A percentile compares a stretch with the other conserved stretches of the same genome.
Conservation (phyloP, 2,797 vertebrate species). For the Masticophis lateralis region DNA sequence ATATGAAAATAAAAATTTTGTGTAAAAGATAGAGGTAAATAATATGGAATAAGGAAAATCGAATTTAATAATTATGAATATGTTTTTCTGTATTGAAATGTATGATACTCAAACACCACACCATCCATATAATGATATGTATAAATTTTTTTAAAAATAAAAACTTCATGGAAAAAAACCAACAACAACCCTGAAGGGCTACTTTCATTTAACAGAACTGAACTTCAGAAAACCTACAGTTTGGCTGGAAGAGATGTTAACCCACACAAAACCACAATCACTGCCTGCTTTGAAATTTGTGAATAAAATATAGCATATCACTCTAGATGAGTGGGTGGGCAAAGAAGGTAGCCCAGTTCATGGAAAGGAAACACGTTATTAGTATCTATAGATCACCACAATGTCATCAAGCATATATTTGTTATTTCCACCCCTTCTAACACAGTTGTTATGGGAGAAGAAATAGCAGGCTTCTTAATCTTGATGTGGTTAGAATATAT, state of each 20-base stretch:
- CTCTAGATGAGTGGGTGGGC: constrained; percentile 30
- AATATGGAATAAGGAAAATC: no score
- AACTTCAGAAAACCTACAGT: neutral
- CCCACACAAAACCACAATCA: neutral
- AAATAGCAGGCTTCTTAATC: constrained; percentile 6
- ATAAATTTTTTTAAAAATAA: no score
- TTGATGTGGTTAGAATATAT: neutral
- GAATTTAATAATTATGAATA: no score
- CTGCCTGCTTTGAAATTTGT: constrained; percentile 8
- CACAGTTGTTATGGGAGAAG: constrained; percentile 1
- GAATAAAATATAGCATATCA: constrained; percentile 8
- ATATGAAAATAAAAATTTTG: no score
- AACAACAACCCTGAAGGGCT: neutral
- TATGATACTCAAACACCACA: no score
- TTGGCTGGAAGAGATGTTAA: neutral
- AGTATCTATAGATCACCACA: constrained; percentile 1
- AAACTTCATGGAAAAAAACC: no score
- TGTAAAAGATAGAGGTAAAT: no score
- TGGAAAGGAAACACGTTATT: neutral
- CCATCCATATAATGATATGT: no score
- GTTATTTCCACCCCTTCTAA: constrained; percentile 37
- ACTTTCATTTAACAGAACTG: neutral
- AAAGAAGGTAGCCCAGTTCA: constrained; percentile 17
- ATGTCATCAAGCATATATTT: constrained; percentile 7
- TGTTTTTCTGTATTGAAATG: no score